These are phyloP conservation scores for Caenorhabditis sp. DNA, from an alignment of 2,888 invertebrate genomes.

Conservation along the genomic window DNA sequence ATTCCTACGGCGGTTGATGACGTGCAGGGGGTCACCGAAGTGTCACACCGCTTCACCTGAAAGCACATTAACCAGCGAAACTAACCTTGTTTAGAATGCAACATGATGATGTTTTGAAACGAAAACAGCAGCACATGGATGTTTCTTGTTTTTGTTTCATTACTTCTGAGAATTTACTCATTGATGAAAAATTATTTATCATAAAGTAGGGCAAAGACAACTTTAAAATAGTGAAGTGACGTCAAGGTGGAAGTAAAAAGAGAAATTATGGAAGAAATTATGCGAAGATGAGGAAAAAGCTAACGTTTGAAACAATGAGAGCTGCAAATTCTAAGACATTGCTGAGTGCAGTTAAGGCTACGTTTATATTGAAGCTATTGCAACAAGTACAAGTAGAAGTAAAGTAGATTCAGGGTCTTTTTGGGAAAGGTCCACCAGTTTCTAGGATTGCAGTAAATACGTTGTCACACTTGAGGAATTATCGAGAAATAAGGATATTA, in stretches of 20 bases:
- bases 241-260: slow-evolving; percentile 24
- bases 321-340: slow-evolving; percentile 51
- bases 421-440: slow-evolving; percentile 60
- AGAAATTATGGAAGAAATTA: slow-evolving; percentile 22
- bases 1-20: slow-evolving; percentile 30
- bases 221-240: slow-evolving; percentile 28
- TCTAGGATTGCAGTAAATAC: slow-evolving; percentile 64
- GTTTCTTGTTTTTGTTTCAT: background rate
- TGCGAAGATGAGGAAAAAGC: slow-evolving; percentile 13
- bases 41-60: slow-evolving; percentile 51
- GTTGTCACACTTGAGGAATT: slow-evolving; percentile 13
- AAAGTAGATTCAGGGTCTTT: slow-evolving; percentile 36
- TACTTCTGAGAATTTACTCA: background rate
- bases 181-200: slow-evolving; percentile 31
- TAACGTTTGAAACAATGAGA: slow-evolving; percentile 31
- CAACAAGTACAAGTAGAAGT: slow-evolving; percentile 59
- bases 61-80: slow-evolving; percentile 29
- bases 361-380: slow-evolving; percentile 59
- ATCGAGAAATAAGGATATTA: background rate
- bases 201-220: slow-evolving; percentile 52
- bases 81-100: background rate
- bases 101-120: slow-evolving; percentile 19
- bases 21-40: slow-evolving; percentile 14
- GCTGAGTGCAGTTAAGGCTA: slow-evolving; percentile 64
- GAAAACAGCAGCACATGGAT: background rate